Base-by-base conservation (phyloP, 2,113 vertebrate genomes). In the Heterotilapia buettikoferi region DNA sequence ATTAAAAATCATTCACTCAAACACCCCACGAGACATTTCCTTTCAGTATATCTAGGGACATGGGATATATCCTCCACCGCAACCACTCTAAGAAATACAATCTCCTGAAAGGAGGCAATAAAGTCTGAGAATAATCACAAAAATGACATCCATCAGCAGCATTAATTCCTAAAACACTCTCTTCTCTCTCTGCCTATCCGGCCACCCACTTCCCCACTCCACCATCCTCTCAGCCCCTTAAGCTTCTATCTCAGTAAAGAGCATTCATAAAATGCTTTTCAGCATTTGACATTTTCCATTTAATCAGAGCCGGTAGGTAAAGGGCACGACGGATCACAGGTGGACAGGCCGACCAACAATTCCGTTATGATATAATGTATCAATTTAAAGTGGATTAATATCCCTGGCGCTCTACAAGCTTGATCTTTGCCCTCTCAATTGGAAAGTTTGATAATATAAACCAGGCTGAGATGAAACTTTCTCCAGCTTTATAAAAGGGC, bases 271-370 rank as follows among this genome's bases (percentile, higher is more conserved):
- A 95, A 94, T 78, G 92, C 92, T 93, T 94, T 88, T 92, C 88
- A 92, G 88, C 89, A 9, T 93, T 93, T 95, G 94, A 94, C 94
- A 96, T 96, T 95, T 95, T 92, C 93, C 92, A 93, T 95, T 95
- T 95, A 95, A 96, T 96, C 94, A 95, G 88, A 90, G 91, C 19
- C 9, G 31, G 50, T 13, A 84, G 86, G 81, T 89, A 96, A 96
- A 96, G 95, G 94, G 61, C 94, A 88, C 45, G n/a, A 4, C 26
- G 85, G 93, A 93, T 92, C 93, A 90, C 91, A 90, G 91, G 93
- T 92, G 93, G 91, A 93, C 93, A 52, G 86, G 87, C 86, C 76
- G 6, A 88, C 57, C 84, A 84, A 91, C 92, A 91, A 87, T 83
- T 63, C 81, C 3, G 87, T 90, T 89, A 90, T 84, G 89, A 93